These are phyloP conservation scores for Drosophila kuntzei DNA, from an alignment of 2,888 invertebrate genomes.

Conservation along the genomic window DNA sequence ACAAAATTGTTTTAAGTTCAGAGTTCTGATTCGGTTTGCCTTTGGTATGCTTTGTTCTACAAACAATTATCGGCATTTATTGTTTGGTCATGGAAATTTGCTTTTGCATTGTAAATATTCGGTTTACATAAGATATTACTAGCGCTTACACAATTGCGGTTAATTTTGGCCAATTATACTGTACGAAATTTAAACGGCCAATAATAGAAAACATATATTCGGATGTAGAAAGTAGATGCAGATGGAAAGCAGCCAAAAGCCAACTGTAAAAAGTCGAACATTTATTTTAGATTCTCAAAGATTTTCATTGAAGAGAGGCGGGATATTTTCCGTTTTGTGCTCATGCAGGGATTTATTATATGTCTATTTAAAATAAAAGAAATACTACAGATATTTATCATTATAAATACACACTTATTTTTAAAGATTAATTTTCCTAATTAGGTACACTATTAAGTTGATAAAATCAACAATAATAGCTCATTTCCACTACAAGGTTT, in stretches of 20 bases:
- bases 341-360: too few species aligned
- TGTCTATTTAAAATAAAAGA: too few species aligned
- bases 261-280: neutral
- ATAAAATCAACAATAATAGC: too few species aligned
- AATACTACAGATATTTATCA: too few species aligned
- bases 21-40: constrained; percentile 20
- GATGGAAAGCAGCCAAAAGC: neutral
- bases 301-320: too few species aligned
- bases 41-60: constrained; percentile 42
- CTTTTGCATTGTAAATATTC: constrained; percentile 26
- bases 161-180: constrained; percentile 45
- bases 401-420: too few species aligned
- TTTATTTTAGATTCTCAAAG: too few species aligned
- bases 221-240: neutral
- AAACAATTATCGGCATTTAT: constrained; percentile 57
- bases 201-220: neutral
- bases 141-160: constrained; percentile 42
- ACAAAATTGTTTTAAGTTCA: constrained; percentile 33
- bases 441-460: too few species aligned
- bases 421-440: too few species aligned
- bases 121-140: constrained; percentile 45
- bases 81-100: constrained; percentile 52
- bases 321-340: too few species aligned
- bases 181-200: constrained; percentile 18
- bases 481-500: too few species aligned